A percentile compares a stretch with the other conserved stretches of the same genome.
These are phyloP conservation scores for Alloscopus bannaensis DNA, from an alignment of 2,888 invertebrate species.

Conservation along the genomic window DNA sequence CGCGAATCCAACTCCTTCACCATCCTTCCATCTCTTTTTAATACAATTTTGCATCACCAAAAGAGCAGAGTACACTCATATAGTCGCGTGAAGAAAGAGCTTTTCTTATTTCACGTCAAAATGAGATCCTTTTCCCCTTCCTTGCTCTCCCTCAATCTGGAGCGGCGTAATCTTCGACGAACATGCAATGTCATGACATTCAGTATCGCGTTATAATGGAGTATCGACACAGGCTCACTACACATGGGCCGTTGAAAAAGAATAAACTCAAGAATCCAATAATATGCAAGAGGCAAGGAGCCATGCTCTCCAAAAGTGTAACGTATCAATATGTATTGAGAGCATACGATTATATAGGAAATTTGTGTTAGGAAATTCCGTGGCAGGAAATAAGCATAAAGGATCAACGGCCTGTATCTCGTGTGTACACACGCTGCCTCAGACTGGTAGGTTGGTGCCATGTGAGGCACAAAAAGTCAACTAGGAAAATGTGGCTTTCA, in stretches of 20 bases:
- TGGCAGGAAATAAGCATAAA: too few relatives aligned
- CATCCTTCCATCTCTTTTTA: too few relatives aligned
- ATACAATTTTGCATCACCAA: too few relatives aligned
- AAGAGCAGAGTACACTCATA: too few relatives aligned
- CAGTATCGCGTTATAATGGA: conserved; percentile 34
- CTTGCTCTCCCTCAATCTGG: conserved; percentile 13
- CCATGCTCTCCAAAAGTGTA: background rate
- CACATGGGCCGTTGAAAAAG: background rate
- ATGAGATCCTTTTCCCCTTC: conserved; percentile 18
- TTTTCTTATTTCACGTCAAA: conserved; percentile 18
- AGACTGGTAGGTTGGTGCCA: background rate
- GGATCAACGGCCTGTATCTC: background rate
- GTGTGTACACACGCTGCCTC: background rate
- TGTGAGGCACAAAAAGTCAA: conserved; percentile 14
- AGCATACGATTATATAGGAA: conserved; percentile 2
- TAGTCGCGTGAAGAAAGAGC: background rate
- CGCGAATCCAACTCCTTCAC: too few relatives aligned
- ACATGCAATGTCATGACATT: conserved; percentile 60
- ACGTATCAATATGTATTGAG: conserved; percentile 25
- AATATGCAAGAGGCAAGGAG: conserved; percentile 20
- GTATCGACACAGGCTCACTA: background rate
- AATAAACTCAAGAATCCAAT: conserved; percentile 20
- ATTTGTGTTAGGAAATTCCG: background rate
- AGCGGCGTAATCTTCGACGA: conserved; percentile 49
- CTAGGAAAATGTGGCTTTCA: background rate